Evolutionary conservation across 2,113 vertebrate genomes (phyloP), one percentile per base, ranked within the genome.

Genomic region (Sander vitreus): DNA sequence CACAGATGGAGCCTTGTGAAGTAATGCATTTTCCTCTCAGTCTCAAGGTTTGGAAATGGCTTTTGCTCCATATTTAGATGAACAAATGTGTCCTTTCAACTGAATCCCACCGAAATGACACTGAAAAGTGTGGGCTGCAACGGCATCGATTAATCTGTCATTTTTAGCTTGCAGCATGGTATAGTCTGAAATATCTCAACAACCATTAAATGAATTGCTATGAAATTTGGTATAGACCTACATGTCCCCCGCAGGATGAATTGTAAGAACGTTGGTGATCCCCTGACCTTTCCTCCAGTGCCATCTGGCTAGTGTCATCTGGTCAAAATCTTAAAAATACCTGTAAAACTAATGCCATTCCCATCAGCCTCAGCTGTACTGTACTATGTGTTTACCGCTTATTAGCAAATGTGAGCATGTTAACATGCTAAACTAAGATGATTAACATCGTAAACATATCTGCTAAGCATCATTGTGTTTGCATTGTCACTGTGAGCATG

Each of bases 1-100:
- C 78, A 67, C 78, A 83, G 82, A 83, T 59, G 76, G 67, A 86
- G 75, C 50, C 23, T 47, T 19, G 79, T 64, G 36, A 59, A 65
- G 43, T 13, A 45, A 63, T 33, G 62, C 47, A 1, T 68, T 36
- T 76, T 36, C 51, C 33, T 43, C 13, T 76, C 18, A 13, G 45
- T 43, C 13, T 76, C 18, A 13, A 36, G 66, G 57, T 59, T 51
- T 67, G 21, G 13, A 36, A 73, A 43, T 72, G 51, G 25, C 43
- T 77, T n/a, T 7, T 50, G 58, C 14, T 65, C 6, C 16, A n/a
- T 12, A 23, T 66, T 82, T n/a, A 30, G n/a, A 62, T 23, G 5
- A 81, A 58, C 30, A 76, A 55, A 76, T 55, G 19, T 45, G 55
- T 60, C 43, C 12, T 67, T 39, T 68, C 4, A 10, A 25, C 27